These are phyloP conservation scores for Lepidothrix coronata DNA, from an alignment of 2,113 vertebrate genomes.

Conservation along the genomic window DNA sequence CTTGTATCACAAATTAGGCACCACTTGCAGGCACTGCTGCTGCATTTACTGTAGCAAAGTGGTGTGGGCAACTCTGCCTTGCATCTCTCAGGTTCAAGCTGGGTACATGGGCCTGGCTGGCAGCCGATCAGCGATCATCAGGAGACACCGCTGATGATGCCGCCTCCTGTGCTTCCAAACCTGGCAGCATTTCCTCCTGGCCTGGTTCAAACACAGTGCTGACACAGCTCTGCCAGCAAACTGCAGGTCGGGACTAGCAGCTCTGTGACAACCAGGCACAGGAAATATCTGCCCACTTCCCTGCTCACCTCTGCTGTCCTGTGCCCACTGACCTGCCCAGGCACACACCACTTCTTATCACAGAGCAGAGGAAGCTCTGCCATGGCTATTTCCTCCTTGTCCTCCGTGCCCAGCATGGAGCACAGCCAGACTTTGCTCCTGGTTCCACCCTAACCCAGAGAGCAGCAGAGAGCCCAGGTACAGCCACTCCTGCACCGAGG, in stretches of 20 bases:
- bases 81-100: not conserved
- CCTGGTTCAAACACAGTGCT: accelerated
- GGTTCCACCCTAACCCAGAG: not conserved
- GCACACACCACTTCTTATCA: not conserved
- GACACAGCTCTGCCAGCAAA: not conserved
- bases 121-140: not conserved
- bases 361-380: not conserved
- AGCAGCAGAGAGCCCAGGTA: not conserved
- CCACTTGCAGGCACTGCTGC: not conserved
- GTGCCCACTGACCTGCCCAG: not conserved
- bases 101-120: not conserved
- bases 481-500: not conserved
- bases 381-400: not conserved
- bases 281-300: not conserved
- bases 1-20: not conserved
- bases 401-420: accelerated
- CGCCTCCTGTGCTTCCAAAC: not conserved
- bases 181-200: not conserved
- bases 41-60: not conserved
- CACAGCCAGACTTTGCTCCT: not conserved
- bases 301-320: not conserved
- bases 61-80: not conserved
- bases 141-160: accelerated
- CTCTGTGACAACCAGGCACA: accelerated
- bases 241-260: not conserved